Percentiles rank a stretch among this genome's conserved stretches.
phyloP scores from a whole-genome alignment of 53 echinoderm and acorn worm genomes.

The Zoroaster sp. region DNA sequence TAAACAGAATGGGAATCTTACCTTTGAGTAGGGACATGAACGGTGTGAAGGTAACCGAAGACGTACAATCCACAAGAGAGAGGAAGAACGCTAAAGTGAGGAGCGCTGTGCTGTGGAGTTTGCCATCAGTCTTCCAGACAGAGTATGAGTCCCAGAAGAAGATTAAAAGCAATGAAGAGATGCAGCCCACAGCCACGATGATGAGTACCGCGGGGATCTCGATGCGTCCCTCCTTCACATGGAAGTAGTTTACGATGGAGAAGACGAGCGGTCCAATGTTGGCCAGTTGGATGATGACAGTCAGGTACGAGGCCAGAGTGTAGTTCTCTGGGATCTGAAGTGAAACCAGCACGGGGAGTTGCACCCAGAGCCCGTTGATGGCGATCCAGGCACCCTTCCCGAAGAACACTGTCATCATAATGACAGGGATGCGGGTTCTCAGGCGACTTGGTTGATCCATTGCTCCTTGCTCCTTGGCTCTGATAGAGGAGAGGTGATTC shows the following conservation, averaged over 20 bases:
- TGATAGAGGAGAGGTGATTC: neutral
- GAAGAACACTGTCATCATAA: conserved; percentile 71
- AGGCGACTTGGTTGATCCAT: conserved; percentile 5
- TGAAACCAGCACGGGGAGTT: conserved; percentile 86
- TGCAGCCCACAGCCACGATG: conserved; percentile 63
- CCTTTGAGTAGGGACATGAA: conserved; percentile 85
- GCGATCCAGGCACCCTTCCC: conserved; percentile 93
- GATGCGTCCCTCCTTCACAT: conserved; percentile 39
- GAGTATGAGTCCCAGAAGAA: conserved; percentile 90
- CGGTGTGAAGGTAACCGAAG: conserved; percentile 91
- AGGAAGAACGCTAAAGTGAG: conserved; percentile 74
- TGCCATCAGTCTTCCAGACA: conserved; percentile 53
- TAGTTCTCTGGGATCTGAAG: conserved; percentile 86
- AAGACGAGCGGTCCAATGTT: conserved; percentile 91
- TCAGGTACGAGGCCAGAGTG: conserved; percentile 82
- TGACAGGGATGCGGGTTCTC: conserved; percentile 33
- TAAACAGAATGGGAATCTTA: too few species aligned
- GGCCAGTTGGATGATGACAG: conserved; percentile 88
- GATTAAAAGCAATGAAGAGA: conserved; percentile 70
- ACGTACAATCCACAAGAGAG: conserved; percentile 87
- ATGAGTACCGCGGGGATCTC: conserved; percentile 79
- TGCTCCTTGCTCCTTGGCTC: neutral
- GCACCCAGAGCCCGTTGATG: conserved; percentile 95
- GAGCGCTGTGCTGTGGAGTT: conserved; percentile 81
- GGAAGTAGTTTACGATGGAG: conserved; percentile 62